Evolutionary conservation across 1,140 invertebrate genomes (phyloP), one percentile per base, ranked within the genome.

Genomic region (Brachionus asplanchnoidis): DNA sequence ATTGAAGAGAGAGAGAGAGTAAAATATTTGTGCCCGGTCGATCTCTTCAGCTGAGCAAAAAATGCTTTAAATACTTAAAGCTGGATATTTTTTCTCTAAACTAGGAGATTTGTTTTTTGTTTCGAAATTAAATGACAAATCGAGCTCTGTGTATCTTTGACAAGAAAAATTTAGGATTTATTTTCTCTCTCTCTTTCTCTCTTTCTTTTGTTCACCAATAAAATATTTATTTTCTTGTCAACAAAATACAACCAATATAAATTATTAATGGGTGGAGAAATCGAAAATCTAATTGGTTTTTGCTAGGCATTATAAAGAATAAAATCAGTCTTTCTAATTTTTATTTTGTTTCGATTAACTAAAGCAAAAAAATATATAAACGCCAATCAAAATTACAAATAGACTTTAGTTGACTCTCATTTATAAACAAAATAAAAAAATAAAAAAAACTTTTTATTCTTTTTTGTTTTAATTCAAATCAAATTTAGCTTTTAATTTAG

Each of bases 201-300:
- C 4, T 73, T 40, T 20, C 17, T 73, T 73, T 73, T 73, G 17
- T 73, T 42, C 36, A 40, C 68, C 68, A 73, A 73, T 73, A 36
- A 73, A 73, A 73, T 73, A 73, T 73, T 73, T 73, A 73, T 73
- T 73, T 73, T 73, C 12, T 20, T 40, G 32, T 20, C 53, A 73
- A 73, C 26, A 73, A 40, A 73, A 40, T 40, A 73, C 8, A 73
- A 73, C 28, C 36, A 73, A 73, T 40, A 42, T 42, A 44, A 73
- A 73, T 73, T 73, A 73, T 73, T 73, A 44, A 73, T 73, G 68
- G 68, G 68, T 73, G 68, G 68, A 73, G 68, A 73, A 73, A 40
- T 73, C 11, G 68, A 40, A 40, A 73, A 73, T 73, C 68, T 73
- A 73, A 73, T 73, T 73, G 68, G 68, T 40, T 73, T 73, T 73